A percentile compares a stretch with the other conserved stretches of the same genome.
Conservation (phyloP, 2,888 invertebrate genomes). For the Agrotis ipsilon region DNA sequence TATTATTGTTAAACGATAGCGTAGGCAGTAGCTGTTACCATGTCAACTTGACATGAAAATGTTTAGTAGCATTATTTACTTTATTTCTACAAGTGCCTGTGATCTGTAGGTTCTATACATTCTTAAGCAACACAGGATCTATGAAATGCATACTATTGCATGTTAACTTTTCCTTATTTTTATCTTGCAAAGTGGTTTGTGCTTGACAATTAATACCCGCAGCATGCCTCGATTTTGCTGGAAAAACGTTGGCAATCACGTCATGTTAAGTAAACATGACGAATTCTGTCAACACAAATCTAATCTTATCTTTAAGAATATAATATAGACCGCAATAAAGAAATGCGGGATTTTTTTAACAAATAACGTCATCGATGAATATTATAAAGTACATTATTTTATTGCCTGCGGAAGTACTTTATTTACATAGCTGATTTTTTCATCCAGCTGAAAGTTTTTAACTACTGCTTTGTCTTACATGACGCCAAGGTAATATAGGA, state of each 20-base stretch:
- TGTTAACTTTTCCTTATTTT: neutral
- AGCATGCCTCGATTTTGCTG: neutral
- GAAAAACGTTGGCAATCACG: neutral
- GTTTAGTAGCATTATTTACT: slow-evolving; percentile 63
- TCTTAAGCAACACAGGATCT: neutral
- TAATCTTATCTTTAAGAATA: neutral
- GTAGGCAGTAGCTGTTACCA: slow-evolving; percentile 74
- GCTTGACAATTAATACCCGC: neutral
- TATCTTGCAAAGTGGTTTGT: neutral
- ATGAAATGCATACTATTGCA: neutral
- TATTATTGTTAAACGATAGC: slow-evolving; percentile 69
- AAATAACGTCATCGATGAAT: no score
- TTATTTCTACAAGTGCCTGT: slow-evolving; percentile 49
- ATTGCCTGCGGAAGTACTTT: neutral
- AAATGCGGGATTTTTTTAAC: neutral
- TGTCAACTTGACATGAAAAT: slow-evolving; percentile 67
- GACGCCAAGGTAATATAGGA: no score
- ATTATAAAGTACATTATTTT: neutral
- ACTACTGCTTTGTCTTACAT: neutral
- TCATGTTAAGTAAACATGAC: neutral
- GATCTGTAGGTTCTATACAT: slow-evolving; percentile 1
- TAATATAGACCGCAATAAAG: neutral
- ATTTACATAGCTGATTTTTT: neutral
- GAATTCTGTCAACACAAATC: neutral
- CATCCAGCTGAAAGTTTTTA: neutral